These are phyloP conservation scores for Colletes latitarsis DNA, from an alignment of 1,140 invertebrate species.

Conservation along the genomic window DNA sequence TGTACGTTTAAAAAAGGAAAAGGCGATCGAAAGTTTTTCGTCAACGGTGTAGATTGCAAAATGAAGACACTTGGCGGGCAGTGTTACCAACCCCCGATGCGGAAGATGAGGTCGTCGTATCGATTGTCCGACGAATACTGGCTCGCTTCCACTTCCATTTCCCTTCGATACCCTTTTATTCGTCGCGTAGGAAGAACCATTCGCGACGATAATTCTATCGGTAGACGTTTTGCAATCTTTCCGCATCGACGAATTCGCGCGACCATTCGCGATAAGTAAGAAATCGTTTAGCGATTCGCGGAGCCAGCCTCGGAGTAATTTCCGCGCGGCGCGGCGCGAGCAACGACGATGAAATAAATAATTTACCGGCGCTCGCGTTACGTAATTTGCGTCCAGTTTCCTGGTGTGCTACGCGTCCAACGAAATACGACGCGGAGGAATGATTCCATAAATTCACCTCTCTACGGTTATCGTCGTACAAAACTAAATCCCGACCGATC, in stretches of 20 bases:
- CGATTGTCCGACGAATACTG: conserved; percentile 52
- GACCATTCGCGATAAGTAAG: background rate
- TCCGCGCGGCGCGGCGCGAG: background rate
- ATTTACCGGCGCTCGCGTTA: conserved; percentile 27
- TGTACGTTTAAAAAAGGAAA: too few relatives aligned
- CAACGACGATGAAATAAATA: conserved; percentile 1
- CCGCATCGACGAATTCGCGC: background rate
- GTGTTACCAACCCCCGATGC: too few relatives aligned
- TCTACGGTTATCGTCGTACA: conserved; percentile 19
- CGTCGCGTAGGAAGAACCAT: too few relatives aligned
- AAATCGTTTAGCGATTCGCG: background rate
- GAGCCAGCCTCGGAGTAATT: background rate
- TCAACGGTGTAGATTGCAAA: too few relatives aligned
- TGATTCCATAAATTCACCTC: conserved; percentile 28
- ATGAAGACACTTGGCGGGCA: too few relatives aligned
- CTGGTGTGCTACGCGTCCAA: background rate
- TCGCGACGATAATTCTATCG: background rate
- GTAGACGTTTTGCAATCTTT: background rate
- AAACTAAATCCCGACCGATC: conserved; percentile 17
- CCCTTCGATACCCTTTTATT: background rate
- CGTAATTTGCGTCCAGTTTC: conserved; percentile 11
- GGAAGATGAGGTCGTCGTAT: conserved; percentile 26
- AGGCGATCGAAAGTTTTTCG: too few relatives aligned
- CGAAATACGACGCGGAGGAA: conserved; percentile 26
- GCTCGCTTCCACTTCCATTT: conserved; percentile 2